Evolutionary conservation across 1,140 invertebrate genomes (phyloP).

Genomic region (Diabrotica virgifera): DNA sequence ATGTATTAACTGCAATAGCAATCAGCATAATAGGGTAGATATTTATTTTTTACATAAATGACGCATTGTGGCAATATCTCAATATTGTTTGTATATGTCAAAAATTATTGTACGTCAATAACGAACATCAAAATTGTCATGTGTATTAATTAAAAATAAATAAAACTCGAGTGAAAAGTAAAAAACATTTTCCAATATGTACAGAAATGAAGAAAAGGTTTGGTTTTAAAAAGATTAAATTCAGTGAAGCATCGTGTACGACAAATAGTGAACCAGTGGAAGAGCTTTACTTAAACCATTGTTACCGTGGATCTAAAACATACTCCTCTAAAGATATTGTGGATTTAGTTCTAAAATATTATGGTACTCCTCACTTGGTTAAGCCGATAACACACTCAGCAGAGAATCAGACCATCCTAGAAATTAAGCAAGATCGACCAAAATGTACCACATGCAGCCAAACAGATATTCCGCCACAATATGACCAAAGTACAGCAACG

Average conservation of each 20-base stretch:
- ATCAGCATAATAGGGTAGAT: no score
- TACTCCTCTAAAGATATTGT: slow-evolving; percentile 7
- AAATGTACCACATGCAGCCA: background rate
- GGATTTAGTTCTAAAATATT: slow-evolving; percentile 10
- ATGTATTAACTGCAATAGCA: no score
- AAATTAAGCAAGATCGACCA: no score
- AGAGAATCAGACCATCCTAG: background rate
- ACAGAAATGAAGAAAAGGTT: background rate
- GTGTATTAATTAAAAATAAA: no score
- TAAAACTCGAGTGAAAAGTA: no score
- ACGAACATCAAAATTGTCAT: no score
- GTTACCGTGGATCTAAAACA: background rate
- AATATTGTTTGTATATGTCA: no score
- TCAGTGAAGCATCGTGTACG: background rate
- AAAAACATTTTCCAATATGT: background rate
- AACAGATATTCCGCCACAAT: background rate
- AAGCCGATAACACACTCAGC: background rate
- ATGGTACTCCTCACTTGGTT: background rate
- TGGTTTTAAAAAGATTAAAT: background rate
- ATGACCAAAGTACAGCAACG: background rate
- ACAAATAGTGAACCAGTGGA: background rate
- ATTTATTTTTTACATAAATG: no score
- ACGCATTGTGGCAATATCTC: no score
- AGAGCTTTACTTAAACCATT: background rate
- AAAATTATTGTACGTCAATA: no score